Conservation (phyloP, 2,888 invertebrate genomes). For the Branchipolynoe longqiensis region DNA sequence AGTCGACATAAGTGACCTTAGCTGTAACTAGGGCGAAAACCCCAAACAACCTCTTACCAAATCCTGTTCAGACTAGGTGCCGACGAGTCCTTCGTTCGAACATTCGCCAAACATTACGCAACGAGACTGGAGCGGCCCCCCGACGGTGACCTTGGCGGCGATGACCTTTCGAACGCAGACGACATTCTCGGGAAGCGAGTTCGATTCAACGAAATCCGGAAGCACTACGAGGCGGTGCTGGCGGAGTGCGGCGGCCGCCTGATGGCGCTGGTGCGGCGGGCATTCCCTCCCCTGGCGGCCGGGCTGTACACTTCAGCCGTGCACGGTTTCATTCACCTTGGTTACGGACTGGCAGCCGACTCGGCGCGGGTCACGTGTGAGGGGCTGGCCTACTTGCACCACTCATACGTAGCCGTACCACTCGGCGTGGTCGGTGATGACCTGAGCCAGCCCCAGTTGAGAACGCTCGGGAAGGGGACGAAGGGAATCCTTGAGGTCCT, state of each 20-base stretch:
- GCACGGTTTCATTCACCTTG: slow-evolving; percentile 48
- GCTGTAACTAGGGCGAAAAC: no score
- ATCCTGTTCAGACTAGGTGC: slow-evolving; percentile 10
- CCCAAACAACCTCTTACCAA: no score
- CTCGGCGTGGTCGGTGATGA: no score
- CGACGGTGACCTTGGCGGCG: neutral
- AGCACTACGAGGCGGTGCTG: neutral
- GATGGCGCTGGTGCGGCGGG: neutral
- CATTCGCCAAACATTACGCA: neutral
- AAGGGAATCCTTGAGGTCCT: neutral
- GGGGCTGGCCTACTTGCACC: slow-evolving; percentile 43
- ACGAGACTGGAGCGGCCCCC: neutral
- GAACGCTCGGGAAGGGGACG: neutral
- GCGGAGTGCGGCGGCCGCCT: slow-evolving; percentile 12
- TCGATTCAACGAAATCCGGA: neutral
- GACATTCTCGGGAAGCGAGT: neutral
- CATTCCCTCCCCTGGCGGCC: neutral
- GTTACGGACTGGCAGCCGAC: neutral
- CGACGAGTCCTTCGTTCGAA: neutral
- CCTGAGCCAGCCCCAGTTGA: neutral
- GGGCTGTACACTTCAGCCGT: neutral
- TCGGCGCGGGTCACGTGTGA: neutral
- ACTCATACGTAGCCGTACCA: neutral
- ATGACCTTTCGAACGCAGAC: neutral
- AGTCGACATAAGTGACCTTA: no score